phyloP scores from a whole-genome alignment of 2,797 vertebrate species.

The Pseudochirops cupreus region DNA sequence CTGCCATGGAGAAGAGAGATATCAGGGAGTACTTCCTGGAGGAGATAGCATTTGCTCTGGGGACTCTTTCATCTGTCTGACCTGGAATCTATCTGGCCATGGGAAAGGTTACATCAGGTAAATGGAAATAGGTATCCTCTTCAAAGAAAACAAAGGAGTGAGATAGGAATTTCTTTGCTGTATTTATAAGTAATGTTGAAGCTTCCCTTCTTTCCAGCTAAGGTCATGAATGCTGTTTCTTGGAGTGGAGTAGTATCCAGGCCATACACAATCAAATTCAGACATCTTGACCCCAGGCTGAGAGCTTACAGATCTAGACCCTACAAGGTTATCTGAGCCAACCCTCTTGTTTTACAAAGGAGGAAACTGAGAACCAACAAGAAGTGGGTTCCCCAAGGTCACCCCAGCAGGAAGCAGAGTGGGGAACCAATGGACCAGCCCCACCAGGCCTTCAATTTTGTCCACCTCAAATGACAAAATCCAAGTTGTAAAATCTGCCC shows the following conservation, averaged over 20 bases:
- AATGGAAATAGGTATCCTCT: background rate
- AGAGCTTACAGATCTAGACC: background rate
- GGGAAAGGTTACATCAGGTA: background rate
- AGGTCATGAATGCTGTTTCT: background rate
- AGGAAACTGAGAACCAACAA: background rate
- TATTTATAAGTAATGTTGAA: background rate
- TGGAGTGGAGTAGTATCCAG: background rate
- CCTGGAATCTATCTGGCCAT: background rate
- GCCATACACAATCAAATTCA: background rate
- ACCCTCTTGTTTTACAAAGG: background rate
- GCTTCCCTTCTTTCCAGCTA: background rate
- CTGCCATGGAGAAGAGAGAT: background rate
- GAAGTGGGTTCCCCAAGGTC: background rate
- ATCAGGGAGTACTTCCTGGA: background rate
- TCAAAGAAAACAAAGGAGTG: background rate
- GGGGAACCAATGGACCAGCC: background rate
- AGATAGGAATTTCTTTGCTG: background rate
- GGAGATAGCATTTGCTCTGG: background rate
- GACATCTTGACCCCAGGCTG: background rate
- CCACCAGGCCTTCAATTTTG: background rate
- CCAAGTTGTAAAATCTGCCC: background rate
- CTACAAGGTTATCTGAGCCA: background rate
- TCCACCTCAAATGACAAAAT: background rate
- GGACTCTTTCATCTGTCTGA: background rate
- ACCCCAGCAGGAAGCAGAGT: background rate